Conservation (phyloP, 2,888 invertebrate species). For the Amiota minor region DNA sequence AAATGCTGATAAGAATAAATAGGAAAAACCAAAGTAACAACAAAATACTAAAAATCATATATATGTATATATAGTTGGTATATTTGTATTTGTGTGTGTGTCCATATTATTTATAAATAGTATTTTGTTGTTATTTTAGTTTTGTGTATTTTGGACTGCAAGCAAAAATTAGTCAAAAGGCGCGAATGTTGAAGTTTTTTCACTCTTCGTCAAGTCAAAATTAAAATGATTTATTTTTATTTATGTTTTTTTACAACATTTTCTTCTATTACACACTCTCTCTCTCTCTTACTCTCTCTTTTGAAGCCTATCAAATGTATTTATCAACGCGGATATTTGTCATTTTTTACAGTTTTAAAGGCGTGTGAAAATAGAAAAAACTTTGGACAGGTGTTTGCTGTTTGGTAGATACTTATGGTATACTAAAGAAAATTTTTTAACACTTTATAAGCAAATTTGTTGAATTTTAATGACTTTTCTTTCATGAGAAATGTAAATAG, state of each 20-base stretch:
- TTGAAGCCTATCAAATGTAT: constrained; percentile 3
- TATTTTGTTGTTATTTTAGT: constrained; percentile 42
- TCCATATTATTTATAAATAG: constrained; percentile 16
- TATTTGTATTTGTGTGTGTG: background rate
- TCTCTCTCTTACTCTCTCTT: background rate
- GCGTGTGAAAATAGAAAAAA: constrained; percentile 11
- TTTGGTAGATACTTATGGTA: background rate
- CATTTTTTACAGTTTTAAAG: constrained; percentile 16
- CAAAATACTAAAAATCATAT: constrained; percentile 30
- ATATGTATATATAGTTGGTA: background rate
- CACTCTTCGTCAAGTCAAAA: background rate
- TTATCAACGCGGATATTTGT: constrained; percentile 22
- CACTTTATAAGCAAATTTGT: background rate
- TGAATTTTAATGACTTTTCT: background rate
- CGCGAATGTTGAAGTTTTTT: constrained; percentile 20
- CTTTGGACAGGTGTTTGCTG: background rate
- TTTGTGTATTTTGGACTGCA: constrained; percentile 34
- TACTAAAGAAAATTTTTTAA: background rate
- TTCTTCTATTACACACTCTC: no score
- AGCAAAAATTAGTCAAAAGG: constrained; percentile 40
- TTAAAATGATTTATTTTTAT: constrained; percentile 1
- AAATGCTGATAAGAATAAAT: constrained; percentile 47
- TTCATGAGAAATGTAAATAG: no score
- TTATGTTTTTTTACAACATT: background rate
- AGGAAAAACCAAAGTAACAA: constrained; percentile 30